A percentile compares a stretch with the other conserved stretches of the same genome.
These are phyloP conservation scores for Pheosia tremula DNA, from an alignment of 2,888 invertebrate species.

Conservation along the genomic window DNA sequence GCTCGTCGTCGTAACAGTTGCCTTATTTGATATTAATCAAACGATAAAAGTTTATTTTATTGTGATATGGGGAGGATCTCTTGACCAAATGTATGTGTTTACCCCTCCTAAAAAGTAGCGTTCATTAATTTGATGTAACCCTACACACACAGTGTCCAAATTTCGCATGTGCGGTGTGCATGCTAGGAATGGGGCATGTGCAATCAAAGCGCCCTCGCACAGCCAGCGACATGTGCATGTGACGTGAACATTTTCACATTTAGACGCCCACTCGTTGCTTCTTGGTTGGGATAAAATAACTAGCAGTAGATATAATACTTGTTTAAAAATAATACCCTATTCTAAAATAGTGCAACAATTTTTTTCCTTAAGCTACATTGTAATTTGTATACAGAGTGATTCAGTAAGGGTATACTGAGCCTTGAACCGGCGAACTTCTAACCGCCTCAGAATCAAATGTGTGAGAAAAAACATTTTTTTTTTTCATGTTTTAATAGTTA, in stretches of 20 bases:
- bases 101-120: neutral
- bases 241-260: slow-evolving; percentile 63
- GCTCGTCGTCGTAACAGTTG: too few relatives aligned
- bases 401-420: too few relatives aligned
- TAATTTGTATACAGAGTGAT: too few relatives aligned
- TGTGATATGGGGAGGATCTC: neutral
- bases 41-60: neutral
- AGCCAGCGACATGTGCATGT: slow-evolving; percentile 53
- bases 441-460: too few relatives aligned
- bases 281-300: slow-evolving; percentile 6
- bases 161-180: neutral
- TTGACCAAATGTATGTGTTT: neutral
- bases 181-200: slow-evolving; percentile 26
- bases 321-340: too few relatives aligned
- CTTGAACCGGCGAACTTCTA: too few relatives aligned
- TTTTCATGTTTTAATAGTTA: too few relatives aligned
- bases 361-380: too few relatives aligned
- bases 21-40: neutral
- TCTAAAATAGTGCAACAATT: too few relatives aligned
- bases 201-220: slow-evolving; percentile 51
- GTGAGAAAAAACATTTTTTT: too few relatives aligned
- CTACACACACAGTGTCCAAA: neutral
- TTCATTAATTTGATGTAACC: slow-evolving; percentile 7
- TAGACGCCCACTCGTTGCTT: slow-evolving; percentile 67
- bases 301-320: too few relatives aligned